Percentiles rank a stretch among this genome's conserved stretches.
Conservation (phyloP, 2,113 vertebrate species). For the Dolichotis patagonum region DNA sequence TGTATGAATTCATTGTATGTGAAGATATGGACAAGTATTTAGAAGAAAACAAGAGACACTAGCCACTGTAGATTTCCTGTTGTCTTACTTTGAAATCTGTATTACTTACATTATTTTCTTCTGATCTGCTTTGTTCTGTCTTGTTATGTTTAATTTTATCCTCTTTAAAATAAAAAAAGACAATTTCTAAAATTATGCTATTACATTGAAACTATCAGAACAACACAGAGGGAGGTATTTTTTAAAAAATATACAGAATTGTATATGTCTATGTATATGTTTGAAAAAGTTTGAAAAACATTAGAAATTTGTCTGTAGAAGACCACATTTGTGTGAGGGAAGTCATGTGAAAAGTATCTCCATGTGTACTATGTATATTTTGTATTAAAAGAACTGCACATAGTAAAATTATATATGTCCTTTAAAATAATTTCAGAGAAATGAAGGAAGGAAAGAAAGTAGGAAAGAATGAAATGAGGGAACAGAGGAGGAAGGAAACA, state of each 20-base stretch:
- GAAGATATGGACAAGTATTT: no score
- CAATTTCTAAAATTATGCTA: neutral
- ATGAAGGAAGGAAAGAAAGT: neutral
- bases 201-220: neutral
- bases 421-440: conserved; percentile 20
- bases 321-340: neutral
- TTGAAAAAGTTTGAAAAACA: neutral
- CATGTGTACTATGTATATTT: neutral
- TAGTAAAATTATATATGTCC: neutral
- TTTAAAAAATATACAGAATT: neutral
- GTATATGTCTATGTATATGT: neutral
- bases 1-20: no score
- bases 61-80: no score
- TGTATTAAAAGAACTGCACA: neutral
- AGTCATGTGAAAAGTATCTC: neutral
- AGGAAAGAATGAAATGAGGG: neutral
- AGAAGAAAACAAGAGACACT: no score
- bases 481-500: neutral
- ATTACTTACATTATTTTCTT: neutral
- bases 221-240: neutral
- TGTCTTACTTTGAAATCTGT: no score
- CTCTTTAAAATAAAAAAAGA: no score
- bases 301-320: neutral
- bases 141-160: no score
- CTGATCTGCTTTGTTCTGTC: no score